Evolutionary conservation across 1,140 invertebrate genomes (phyloP).

Genomic region (Prorops nasuta): DNA sequence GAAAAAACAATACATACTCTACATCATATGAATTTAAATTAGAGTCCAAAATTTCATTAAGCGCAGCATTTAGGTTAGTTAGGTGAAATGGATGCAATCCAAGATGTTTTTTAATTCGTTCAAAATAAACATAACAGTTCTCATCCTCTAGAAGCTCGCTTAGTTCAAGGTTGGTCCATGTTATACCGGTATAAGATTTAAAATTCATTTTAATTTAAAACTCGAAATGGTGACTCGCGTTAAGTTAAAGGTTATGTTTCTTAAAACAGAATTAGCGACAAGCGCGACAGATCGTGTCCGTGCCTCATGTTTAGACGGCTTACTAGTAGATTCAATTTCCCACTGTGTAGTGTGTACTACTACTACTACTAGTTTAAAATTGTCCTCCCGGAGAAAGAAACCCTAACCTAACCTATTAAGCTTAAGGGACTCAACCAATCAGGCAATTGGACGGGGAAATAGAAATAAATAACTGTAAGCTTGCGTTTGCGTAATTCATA

Average conservation of each 20-base stretch:
- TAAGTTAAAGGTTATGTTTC: background rate
- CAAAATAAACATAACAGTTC: conserved; percentile 59
- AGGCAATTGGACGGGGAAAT: too few species aligned
- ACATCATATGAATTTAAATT: conserved; percentile 39
- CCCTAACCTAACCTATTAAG: too few species aligned
- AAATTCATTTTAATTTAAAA: conserved; percentile 19
- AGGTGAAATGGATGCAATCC: conserved; percentile 63
- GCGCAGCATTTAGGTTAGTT: conserved; percentile 50
- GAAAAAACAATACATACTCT: conserved; percentile 35
- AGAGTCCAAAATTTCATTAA: conserved; percentile 37
- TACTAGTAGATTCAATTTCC: too few species aligned
- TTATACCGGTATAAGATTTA: conserved; percentile 23
- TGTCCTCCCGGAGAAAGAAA: too few species aligned
- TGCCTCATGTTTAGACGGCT: too few species aligned
- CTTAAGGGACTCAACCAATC: too few species aligned
- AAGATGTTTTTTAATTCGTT: conserved; percentile 58
- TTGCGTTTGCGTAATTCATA: too few species aligned
- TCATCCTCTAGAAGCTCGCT: conserved; percentile 51
- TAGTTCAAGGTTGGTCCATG: conserved; percentile 42
- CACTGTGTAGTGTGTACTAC: too few species aligned
- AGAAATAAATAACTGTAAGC: too few species aligned
- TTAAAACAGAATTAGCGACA: too few species aligned
- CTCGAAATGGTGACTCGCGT: background rate
- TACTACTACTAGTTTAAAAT: too few species aligned
- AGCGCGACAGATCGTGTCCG: too few species aligned